Percentiles rank a stretch among this genome's conserved stretches.
Evolutionary conservation across 2,113 vertebrate genomes (phyloP).

Genomic region (Myxocyprinus asiaticus): DNA sequence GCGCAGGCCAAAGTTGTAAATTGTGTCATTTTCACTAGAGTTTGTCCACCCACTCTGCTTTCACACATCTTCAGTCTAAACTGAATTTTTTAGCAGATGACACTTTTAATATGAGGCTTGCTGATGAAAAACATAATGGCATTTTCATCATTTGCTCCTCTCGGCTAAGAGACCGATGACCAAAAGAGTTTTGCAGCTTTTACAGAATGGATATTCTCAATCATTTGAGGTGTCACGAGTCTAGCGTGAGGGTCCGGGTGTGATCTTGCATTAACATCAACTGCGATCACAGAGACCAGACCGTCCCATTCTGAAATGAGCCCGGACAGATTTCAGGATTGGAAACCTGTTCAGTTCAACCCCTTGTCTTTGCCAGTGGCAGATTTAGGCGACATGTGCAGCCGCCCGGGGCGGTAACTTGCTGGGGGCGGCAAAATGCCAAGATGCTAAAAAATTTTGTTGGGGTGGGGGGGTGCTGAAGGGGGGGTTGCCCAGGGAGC

Average conservation of each 20-base stretch:
- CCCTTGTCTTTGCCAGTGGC: conserved; percentile 40
- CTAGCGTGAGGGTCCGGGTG: neutral
- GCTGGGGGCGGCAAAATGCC: no score
- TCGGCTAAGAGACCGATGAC: conserved; percentile 8
- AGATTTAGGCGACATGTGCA: no score
- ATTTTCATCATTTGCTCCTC: conserved; percentile 14
- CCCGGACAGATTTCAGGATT: conserved; percentile 30
- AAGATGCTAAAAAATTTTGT: no score
- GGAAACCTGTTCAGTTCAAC: conserved; percentile 35
- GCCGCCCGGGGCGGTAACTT: no score
- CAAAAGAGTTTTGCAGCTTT: neutral
- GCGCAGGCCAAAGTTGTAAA: neutral
- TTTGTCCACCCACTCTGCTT: conserved; percentile 22
- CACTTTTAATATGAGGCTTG: conserved; percentile 24
- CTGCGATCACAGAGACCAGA: neutral
- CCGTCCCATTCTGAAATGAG: conserved; percentile 29
- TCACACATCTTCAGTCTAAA: neutral
- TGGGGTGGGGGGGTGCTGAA: no score
- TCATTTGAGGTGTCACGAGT: conserved; percentile 12
- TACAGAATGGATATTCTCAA: neutral
- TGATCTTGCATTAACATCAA: conserved; percentile 37
- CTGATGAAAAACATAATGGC: conserved; percentile 23
- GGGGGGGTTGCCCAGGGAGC: no score
- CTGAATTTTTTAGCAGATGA: neutral
- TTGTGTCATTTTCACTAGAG: conserved; percentile 8